Evolutionary conservation across 2,113 vertebrate species (phyloP).

Genomic region (Anoura caudifer): DNA sequence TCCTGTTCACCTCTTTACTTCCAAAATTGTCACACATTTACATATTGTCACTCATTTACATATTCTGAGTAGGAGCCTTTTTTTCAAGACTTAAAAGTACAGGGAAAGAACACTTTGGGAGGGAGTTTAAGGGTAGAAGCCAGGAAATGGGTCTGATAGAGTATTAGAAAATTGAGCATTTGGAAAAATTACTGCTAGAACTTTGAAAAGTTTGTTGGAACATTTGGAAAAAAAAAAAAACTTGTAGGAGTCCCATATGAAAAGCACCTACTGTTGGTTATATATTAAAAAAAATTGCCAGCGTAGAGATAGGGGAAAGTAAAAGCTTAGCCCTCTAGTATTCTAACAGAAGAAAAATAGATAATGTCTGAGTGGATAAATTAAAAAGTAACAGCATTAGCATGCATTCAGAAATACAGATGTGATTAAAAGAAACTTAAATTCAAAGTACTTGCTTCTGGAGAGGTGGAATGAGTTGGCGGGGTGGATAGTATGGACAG

Average conservation of each 20-base stretch:
- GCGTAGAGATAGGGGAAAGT: background rate
- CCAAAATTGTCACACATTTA: background rate
- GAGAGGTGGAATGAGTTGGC: background rate
- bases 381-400: background rate
- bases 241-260: background rate
- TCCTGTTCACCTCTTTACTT: background rate
- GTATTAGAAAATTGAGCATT: background rate
- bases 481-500: background rate
- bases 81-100: background rate
- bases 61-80: background rate
- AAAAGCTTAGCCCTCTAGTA: background rate
- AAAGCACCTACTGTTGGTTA: background rate
- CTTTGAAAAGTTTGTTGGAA: background rate
- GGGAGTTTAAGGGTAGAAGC: background rate
- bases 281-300: background rate
- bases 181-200: background rate
- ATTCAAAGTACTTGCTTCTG: background rate
- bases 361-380: background rate
- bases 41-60: background rate
- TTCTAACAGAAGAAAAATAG: background rate
- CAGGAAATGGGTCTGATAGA: background rate
- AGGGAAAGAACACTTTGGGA: background rate
- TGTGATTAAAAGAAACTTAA: background rate
- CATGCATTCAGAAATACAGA: background rate
- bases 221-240: background rate